phyloP scores from a whole-genome alignment of 1,140 invertebrate genomes.

The Apis florea region DNA sequence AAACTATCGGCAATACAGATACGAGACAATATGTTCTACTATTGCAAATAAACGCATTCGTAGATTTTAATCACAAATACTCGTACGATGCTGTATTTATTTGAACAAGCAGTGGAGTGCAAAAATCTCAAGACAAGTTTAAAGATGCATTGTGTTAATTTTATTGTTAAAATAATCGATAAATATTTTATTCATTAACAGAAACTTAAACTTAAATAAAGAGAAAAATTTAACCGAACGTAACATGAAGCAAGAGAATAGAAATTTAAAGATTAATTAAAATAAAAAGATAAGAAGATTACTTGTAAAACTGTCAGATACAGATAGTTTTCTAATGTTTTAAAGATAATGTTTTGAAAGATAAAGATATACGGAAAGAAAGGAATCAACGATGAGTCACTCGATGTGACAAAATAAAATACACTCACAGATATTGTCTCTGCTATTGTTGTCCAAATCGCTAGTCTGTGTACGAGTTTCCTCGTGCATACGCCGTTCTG shows the following conservation, averaged over 20 bases:
- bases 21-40: slow-evolving; percentile 23
- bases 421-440: slow-evolving; percentile 73
- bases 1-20: slow-evolving; percentile 27
- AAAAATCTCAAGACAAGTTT: slow-evolving; percentile 10
- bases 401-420: slow-evolving; percentile 47
- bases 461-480: slow-evolving; percentile 74
- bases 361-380: slow-evolving; percentile 28
- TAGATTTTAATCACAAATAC: slow-evolving; percentile 13
- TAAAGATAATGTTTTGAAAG: not conserved
- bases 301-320: not conserved
- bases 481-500: slow-evolving; percentile 74
- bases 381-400: not conserved
- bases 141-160: slow-evolving; percentile 17
- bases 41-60: slow-evolving; percentile 18
- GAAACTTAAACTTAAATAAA: not conserved
- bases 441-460: slow-evolving; percentile 74
- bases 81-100: slow-evolving; percentile 23
- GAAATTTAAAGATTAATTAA: not conserved
- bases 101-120: slow-evolving; percentile 37
- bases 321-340: slow-evolving; percentile 4
- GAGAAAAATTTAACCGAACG: not conserved
- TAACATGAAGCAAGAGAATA: not conserved
- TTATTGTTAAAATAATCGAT: not conserved
- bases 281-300: not conserved
- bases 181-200: not conserved